These are phyloP conservation scores for Maniola hyperantus DNA, from an alignment of 2,888 invertebrate species.

Conservation along the genomic window DNA sequence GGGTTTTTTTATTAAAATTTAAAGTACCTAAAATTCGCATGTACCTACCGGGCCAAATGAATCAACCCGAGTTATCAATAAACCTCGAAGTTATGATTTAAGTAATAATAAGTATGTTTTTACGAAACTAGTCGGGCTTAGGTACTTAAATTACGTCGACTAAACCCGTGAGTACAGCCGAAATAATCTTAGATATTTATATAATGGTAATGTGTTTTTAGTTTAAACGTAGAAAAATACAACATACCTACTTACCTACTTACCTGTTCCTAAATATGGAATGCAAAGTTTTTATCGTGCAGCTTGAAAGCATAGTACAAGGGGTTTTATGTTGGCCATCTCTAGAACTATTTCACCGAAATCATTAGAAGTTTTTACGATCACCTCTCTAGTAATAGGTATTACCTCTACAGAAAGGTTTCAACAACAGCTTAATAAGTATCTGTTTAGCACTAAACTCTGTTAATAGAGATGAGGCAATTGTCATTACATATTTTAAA, in stretches of 20 bases:
- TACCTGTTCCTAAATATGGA: constrained; percentile 20
- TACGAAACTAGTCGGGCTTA: no score
- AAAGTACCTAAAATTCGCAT: no score
- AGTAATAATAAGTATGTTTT: no score
- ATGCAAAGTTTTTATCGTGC: constrained; percentile 19
- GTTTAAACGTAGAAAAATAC: no score
- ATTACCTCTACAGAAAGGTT: no score
- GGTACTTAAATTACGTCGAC: no score
- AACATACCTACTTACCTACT: neutral
- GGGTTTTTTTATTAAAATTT: neutral
- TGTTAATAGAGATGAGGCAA: neutral
- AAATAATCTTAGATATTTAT: no score
- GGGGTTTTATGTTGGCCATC: constrained; percentile 6
- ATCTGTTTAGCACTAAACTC: constrained; percentile 9
- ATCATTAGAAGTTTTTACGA: constrained; percentile 19
- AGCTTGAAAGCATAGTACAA: constrained; percentile 7
- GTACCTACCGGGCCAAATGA: no score
- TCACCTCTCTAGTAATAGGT: constrained; percentile 13
- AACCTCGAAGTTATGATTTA: no score
- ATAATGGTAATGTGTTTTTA: no score
- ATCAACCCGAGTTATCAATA: no score
- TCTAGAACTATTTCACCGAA: constrained; percentile 17
- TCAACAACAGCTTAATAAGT: constrained; percentile 10
- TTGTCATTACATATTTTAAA: neutral
- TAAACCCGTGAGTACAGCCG: no score